A percentile compares a stretch with the other conserved stretches of the same genome.
phyloP scores from a whole-genome alignment of 2,888 invertebrate species.

The Smittia aterrima region DNA sequence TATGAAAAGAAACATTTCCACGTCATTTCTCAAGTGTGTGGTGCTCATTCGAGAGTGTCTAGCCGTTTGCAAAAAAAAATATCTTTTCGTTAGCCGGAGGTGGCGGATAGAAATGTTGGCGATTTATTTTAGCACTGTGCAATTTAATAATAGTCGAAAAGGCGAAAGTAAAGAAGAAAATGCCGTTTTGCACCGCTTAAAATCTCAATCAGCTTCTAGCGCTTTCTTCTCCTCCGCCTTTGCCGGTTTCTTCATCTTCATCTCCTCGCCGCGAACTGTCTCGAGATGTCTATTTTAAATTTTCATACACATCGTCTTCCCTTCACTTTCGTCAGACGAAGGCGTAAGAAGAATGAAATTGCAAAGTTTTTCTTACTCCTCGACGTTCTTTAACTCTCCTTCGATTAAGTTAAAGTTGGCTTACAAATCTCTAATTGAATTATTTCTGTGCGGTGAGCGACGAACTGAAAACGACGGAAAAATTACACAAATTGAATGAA shows the following conservation, averaged over 20 bases:
- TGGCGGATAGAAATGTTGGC: neutral
- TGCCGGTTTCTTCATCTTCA: too few relatives aligned
- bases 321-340: slow-evolving; percentile 24
- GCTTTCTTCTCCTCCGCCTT: too few relatives aligned
- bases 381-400: neutral
- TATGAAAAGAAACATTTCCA: neutral
- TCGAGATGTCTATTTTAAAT: slow-evolving; percentile 18
- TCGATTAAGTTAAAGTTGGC: neutral
- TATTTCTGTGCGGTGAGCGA: neutral
- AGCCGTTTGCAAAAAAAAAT: neutral
- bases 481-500: slow-evolving; percentile 6
- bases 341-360: slow-evolving; percentile 4
- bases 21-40: neutral
- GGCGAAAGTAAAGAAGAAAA: neutral
- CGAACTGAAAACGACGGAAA: neutral
- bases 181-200: neutral
- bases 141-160: slow-evolving; percentile 26
- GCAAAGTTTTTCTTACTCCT: neutral
- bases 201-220: neutral
- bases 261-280: neutral
- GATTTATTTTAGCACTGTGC: slow-evolving; percentile 6
- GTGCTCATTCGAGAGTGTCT: neutral
- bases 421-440: slow-evolving; percentile 9
- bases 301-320: neutral
- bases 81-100: neutral